Conservation (phyloP, 2,797 vertebrate genomes). For the Chrosomus eos region DNA sequence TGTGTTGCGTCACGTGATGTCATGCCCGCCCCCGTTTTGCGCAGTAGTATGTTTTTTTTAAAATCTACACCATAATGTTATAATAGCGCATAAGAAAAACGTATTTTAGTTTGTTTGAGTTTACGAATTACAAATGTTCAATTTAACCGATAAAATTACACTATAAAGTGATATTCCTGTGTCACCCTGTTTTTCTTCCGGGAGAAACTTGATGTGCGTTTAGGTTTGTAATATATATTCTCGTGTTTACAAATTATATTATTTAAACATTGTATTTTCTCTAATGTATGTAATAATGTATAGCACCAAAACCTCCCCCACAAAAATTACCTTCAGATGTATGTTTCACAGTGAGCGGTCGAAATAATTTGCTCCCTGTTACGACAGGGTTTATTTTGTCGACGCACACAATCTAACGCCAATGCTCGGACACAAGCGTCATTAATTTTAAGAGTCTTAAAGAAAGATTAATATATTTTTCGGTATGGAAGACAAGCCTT, state of each 20-base stretch:
- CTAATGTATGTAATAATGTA: background rate
- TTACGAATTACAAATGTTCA: background rate
- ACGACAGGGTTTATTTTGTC: conserved; percentile 38
- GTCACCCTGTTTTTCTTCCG: conserved; percentile 27
- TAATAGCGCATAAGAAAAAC: background rate
- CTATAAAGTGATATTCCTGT: background rate
- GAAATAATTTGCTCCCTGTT: background rate
- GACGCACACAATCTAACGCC: conserved; percentile 7
- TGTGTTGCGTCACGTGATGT: conserved; percentile 42
- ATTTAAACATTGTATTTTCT: background rate
- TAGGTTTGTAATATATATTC: background rate
- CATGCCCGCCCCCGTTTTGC: background rate
- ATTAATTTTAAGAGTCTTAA: background rate
- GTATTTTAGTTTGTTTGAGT: background rate
- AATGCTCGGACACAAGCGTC: background rate
- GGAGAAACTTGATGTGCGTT: conserved; percentile 17
- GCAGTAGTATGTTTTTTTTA: background rate
- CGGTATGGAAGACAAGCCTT: conserved; percentile 61
- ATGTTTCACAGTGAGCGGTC: background rate
- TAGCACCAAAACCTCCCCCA: background rate
- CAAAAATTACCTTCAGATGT: background rate
- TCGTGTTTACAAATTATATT: background rate
- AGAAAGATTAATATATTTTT: background rate
- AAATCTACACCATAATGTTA: background rate
- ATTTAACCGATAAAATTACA: background rate